phyloP scores from a whole-genome alignment of 1,140 invertebrate species.

The Eufriesea mexicana region DNA sequence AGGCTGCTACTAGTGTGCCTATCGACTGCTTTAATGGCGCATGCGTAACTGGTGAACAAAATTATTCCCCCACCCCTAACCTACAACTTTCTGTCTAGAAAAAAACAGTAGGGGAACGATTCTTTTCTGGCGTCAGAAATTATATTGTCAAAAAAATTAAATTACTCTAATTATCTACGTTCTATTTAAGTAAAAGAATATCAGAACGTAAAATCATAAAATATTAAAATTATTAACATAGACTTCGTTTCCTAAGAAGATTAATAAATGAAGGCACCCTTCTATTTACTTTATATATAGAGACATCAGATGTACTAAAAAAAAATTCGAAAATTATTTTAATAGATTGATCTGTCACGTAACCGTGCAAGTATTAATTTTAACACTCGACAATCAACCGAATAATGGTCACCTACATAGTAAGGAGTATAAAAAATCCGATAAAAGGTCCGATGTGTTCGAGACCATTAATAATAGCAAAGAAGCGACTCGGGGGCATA shows the following conservation, averaged over 20 bases:
- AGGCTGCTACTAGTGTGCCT: constrained; percentile 52
- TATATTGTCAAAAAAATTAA: neutral
- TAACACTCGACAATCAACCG: neutral
- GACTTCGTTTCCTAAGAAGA: neutral
- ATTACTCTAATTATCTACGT: neutral
- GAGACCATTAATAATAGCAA: constrained; percentile 26
- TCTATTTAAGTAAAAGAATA: neutral
- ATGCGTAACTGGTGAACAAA: constrained; percentile 39
- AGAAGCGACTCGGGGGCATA: neutral
- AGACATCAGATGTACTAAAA: neutral
- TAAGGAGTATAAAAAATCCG: constrained; percentile 11
- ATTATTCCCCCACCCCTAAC: neutral
- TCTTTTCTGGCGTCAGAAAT: neutral
- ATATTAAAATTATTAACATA: neutral
- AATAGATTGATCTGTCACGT: neutral
- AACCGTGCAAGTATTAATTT: neutral
- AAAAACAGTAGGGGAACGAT: neutral
- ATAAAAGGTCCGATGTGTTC: constrained; percentile 1
- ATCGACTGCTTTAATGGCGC: constrained; percentile 66
- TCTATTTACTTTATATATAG: too few relatives aligned
- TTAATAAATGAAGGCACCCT: neutral
- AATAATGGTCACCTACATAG: constrained; percentile 16
- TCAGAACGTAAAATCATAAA: too few relatives aligned
- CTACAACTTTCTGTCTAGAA: neutral
- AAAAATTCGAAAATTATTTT: neutral